Percentiles rank a stretch among this genome's conserved stretches.
phyloP scores from a whole-genome alignment of 2,888 invertebrate genomes.

The Gerris lacustris region DNA sequence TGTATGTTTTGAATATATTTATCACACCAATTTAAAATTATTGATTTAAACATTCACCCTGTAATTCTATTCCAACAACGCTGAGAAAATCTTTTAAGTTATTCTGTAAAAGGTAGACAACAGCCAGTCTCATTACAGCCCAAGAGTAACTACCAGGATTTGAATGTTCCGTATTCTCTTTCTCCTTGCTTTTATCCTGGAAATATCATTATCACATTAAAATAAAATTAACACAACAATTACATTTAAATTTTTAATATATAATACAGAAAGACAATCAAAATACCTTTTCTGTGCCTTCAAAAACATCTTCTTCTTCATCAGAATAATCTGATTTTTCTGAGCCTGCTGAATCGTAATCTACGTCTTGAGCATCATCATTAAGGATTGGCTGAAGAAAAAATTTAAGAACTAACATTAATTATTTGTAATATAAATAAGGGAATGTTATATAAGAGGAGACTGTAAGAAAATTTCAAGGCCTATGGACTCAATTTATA shows the following conservation, averaged over 20 bases:
- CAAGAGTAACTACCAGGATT: conserved; percentile 93
- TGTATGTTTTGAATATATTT: no score
- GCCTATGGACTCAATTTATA: no score
- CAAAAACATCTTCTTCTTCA: conserved; percentile 65
- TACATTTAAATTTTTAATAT: not conserved
- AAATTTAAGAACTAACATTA: conserved; percentile 1
- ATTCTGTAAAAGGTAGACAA: conserved; percentile 68
- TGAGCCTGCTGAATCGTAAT: conserved; percentile 78
- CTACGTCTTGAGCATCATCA: conserved; percentile 53
- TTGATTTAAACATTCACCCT: conserved; percentile 45
- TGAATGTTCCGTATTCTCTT: conserved; percentile 70
- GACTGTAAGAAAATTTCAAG: not conserved
- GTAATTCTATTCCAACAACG: conserved; percentile 77
- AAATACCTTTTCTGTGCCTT: conserved; percentile 37
- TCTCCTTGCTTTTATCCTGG: conserved; percentile 19
- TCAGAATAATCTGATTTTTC: conserved; percentile 67
- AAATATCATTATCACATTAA: no score
- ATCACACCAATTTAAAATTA: no score
- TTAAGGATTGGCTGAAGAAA: conserved; percentile 46
- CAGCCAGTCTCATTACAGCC: conserved; percentile 82
- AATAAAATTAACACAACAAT: no score
- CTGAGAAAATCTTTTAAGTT: conserved; percentile 79
- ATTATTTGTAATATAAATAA: conserved; percentile 10
- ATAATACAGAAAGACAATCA: not conserved
- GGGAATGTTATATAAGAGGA: not conserved